phyloP scores from a whole-genome alignment of 2,888 invertebrate genomes.

The Ornithoptera priamus region DNA sequence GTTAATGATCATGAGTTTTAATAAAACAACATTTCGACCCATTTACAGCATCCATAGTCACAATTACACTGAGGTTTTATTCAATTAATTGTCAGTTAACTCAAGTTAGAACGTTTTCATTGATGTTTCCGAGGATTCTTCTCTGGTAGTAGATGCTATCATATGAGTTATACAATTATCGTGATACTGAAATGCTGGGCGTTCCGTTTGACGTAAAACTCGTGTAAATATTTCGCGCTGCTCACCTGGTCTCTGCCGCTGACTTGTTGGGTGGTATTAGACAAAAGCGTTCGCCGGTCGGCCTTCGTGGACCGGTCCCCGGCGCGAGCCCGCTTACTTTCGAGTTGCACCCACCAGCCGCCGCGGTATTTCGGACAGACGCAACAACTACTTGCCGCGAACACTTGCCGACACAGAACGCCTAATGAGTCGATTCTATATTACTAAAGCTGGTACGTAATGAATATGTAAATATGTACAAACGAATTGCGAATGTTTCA shows the following conservation, averaged over 20 bases:
- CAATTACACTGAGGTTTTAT: no score
- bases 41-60: no score
- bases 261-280: slow-evolving; percentile 50
- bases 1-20: no score
- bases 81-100: no score
- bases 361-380: slow-evolving; percentile 50
- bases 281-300: slow-evolving; percentile 67
- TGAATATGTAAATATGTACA: slow-evolving; percentile 1
- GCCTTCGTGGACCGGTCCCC: slow-evolving; percentile 74
- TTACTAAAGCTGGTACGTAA: slow-evolving; percentile 23
- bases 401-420: slow-evolving; percentile 24
- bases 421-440: slow-evolving; percentile 21
- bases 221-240: no score
- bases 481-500: slow-evolving; percentile 1
- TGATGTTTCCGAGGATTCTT: no score
- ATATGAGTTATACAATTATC: no score
- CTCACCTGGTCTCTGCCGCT: slow-evolving; percentile 39
- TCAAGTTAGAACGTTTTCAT: no score
- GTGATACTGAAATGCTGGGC: no score
- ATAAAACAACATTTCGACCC: no score
- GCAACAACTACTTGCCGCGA: slow-evolving; percentile 32
- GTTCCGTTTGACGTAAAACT: no score
- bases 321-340: slow-evolving; percentile 63
- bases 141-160: no score
- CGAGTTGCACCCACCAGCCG: slow-evolving; percentile 61